Base-by-base conservation (phyloP, 2,797 vertebrate genomes). In the Esox masquinongy region DNA sequence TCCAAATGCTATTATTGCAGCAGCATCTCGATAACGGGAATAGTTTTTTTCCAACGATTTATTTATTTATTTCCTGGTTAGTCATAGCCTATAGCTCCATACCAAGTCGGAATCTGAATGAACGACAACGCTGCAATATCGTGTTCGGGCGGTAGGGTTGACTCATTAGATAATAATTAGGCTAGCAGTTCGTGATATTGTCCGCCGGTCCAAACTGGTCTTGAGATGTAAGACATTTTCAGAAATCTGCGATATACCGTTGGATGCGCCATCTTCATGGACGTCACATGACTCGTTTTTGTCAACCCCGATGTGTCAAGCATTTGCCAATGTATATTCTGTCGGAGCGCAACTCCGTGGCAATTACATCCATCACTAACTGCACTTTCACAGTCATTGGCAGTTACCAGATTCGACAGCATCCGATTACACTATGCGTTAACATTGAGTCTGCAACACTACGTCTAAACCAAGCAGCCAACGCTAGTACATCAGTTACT, bases 261-360 rank as follows among this genome's bases (percentile, higher is more conserved):
- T 80, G 86, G 89, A 87, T 93, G 93, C 92, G 94, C 93, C 92
- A 94, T 94, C 91, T 93, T 93, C 90, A 78, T 34, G 83, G 74
- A 75, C 77, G 88, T 94, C 92, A 94, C 91, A 90, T 93, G 94
- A 93, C 90, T 88, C 86, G 87, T 88, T 89, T 47, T 89, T 92
- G 92, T 93, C 93, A 93, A 91, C 85, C 91, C 82, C 82, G 86
- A 90, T 91, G 87, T 91, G 87, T 91, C 88, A 88, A 88, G 85
- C 82, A 64, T 82, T 88, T 87, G 89, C 83, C 86, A 86, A 88
- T 83, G 68, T 83, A 80, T 24, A 70, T 15, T 79, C 74, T 69
- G 80, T 72, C 29, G n/a, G 74, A 67, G 61, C 43, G 31, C 61
- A 68, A 77, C 67, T 63, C 81, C 6, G 29, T 51, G 47, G 22